phyloP scores from a whole-genome alignment of 2,797 vertebrate species.

The Danio jaintianensis region DNA sequence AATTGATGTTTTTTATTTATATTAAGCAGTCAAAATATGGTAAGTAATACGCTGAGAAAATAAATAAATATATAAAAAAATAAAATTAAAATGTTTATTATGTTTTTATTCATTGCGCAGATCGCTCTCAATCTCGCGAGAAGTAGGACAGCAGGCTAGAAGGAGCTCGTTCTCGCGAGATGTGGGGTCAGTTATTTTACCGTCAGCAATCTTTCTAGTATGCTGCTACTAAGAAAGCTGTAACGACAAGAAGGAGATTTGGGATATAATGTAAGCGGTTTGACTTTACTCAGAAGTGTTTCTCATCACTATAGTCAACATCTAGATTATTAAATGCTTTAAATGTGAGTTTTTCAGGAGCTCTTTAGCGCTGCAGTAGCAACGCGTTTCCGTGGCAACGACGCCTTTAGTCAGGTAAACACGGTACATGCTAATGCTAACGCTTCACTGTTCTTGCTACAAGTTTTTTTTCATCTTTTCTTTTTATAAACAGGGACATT shows the following conservation, averaged over 20 bases:
- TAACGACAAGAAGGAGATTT: too few species aligned
- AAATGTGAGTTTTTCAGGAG: not conserved
- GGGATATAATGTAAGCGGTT: not conserved
- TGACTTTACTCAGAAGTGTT: not conserved
- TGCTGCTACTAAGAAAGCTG: not conserved
- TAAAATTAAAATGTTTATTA: not conserved
- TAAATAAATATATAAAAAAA: not conserved
- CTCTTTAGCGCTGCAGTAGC: not conserved
- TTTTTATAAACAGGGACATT: not conserved
- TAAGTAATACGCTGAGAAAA: not conserved
- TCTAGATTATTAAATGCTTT: not conserved
- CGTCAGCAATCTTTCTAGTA: not conserved
- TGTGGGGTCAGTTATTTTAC: not conserved
- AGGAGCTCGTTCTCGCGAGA: not conserved
- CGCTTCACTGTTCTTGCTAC: not conserved
- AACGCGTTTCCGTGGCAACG: constrained; percentile 58
- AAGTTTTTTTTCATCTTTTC: not conserved
- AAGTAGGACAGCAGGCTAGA: not conserved
- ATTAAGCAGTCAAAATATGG: too few species aligned
- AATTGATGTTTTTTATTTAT: too few species aligned
- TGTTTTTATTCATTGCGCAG: not conserved
- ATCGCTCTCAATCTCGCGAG: constrained; percentile 3
- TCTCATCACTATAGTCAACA: not conserved
- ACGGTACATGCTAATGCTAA: not conserved
- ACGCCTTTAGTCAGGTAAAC: constrained; percentile 1